Percentiles rank a stretch among this genome's conserved stretches.
These are phyloP conservation scores for Macquaria australasica DNA, from an alignment of 2,113 vertebrate species.

Conservation along the genomic window DNA sequence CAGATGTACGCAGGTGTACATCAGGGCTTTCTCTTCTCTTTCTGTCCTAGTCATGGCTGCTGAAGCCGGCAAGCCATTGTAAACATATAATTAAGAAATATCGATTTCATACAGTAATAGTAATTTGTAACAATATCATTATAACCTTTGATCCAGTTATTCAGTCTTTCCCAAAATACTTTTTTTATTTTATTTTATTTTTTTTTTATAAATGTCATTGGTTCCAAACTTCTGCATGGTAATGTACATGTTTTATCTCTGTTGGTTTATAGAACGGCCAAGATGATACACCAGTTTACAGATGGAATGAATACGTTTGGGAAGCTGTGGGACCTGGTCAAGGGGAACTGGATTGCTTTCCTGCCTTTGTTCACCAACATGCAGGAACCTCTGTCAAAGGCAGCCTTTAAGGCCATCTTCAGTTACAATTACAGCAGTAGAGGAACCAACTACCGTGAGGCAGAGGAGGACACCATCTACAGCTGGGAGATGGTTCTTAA, in stretches of 20 bases:
- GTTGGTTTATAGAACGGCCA: neutral
- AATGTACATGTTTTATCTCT: neutral
- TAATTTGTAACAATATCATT: too few relatives aligned
- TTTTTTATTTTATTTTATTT: too few relatives aligned
- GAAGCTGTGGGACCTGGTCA: conserved; percentile 11
- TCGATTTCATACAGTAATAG: too few relatives aligned
- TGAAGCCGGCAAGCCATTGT: too few relatives aligned
- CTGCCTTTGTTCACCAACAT: conserved; percentile 10
- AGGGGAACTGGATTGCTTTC: conserved; percentile 11
- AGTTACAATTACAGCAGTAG: neutral
- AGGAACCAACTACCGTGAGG: neutral
- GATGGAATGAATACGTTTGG: conserved; percentile 2
- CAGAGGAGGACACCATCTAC: conserved; percentile 20
- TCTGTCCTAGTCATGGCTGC: neutral
- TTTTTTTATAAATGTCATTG: too few relatives aligned
- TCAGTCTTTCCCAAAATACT: neutral
- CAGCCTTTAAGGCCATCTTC: conserved; percentile 3
- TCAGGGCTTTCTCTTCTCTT: neutral
- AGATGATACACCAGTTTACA: conserved; percentile 7
- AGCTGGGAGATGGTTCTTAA: conserved; percentile 19
- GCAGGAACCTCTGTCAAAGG: neutral
- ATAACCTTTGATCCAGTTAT: neutral
- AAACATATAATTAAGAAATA: too few relatives aligned
- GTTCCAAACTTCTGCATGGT: neutral
- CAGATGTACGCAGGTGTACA: too few relatives aligned